Percentiles rank a stretch among this genome's conserved stretches.
Conservation (phyloP, 64 coral and sea anemone species). For the Acropora yongei region DNA sequence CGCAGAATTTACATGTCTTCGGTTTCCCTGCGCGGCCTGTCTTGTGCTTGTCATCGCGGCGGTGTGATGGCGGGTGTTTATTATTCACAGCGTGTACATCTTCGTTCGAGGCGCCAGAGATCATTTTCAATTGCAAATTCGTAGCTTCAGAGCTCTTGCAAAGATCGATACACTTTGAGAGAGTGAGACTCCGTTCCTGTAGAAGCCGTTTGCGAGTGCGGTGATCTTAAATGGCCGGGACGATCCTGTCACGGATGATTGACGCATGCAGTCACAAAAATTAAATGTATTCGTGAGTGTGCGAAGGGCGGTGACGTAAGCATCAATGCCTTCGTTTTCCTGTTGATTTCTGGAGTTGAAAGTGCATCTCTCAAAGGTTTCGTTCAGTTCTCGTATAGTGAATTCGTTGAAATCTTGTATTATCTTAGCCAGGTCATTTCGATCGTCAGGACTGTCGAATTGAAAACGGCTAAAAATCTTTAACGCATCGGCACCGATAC, state of each 20-base stretch:
- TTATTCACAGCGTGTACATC: neutral
- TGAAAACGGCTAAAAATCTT: constrained; percentile 33
- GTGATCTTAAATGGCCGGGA: constrained; percentile 53
- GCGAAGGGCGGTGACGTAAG: constrained; percentile 60
- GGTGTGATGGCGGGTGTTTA: neutral
- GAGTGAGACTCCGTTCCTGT: constrained; percentile 44
- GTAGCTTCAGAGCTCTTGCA: constrained; percentile 41
- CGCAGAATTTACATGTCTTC: constrained; percentile 32
- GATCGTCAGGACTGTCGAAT: constrained; percentile 41
- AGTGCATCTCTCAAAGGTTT: constrained; percentile 56
- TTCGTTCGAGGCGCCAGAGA: neutral
- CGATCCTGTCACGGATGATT: constrained; percentile 51
- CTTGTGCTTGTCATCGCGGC: neutral
- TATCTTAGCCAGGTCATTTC: constrained; percentile 35
- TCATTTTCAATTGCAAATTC: constrained; percentile 42
- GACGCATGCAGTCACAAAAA: constrained; percentile 56
- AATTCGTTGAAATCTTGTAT: constrained; percentile 60
- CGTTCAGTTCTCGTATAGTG: constrained; percentile 51
- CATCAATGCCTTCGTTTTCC: constrained; percentile 35
- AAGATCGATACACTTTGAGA: constrained; percentile 20
- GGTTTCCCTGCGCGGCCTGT: neutral
- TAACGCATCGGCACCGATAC: constrained; percentile 3
- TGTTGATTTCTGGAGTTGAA: constrained; percentile 65
- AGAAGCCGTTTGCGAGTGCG: constrained; percentile 39
- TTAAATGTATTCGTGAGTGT: constrained; percentile 59